Percentiles rank a stretch among this genome's conserved stretches.
Evolutionary conservation across 2,797 vertebrate genomes (phyloP).

Genomic region (Lutjanus argentimaculatus): DNA sequence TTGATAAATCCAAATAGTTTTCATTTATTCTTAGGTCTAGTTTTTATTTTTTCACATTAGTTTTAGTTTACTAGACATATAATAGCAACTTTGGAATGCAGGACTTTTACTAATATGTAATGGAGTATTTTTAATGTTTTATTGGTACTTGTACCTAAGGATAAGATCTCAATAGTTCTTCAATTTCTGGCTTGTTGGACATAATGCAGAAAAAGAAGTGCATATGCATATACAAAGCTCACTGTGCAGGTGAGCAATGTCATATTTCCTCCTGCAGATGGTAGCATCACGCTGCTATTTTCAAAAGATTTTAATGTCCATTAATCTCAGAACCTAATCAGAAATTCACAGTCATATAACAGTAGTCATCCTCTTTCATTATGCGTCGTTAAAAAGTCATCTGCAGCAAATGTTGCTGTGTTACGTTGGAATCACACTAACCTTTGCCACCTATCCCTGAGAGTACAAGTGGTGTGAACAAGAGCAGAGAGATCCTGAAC

Average conservation of each 20-base stretch:
- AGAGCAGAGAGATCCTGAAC: conserved; percentile 5
- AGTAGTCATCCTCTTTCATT: not conserved
- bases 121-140: not conserved
- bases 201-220: not conserved
- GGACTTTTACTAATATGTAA: not conserved
- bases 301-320: not conserved
- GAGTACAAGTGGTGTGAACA: not conserved
- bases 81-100: too few species aligned
- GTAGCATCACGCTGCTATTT: conserved; percentile 25
- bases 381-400: not conserved
- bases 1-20: too few species aligned
- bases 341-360: not conserved
- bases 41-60: too few species aligned
- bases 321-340: not conserved
- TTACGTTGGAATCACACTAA: not conserved
- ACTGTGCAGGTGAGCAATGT: conserved; percentile 14
- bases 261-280: conserved; percentile 53
- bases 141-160: not conserved
- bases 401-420: too few species aligned
- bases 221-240: not conserved
- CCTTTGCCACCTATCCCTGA: not conserved
- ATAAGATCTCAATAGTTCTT: not conserved
- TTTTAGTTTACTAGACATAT: too few species aligned
- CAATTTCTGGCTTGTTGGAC: not conserved
- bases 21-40: too few species aligned